A percentile compares a stretch with the other conserved stretches of the same genome.
Conservation (phyloP, 2,797 vertebrate species). For the Phoebastria nigripes region DNA sequence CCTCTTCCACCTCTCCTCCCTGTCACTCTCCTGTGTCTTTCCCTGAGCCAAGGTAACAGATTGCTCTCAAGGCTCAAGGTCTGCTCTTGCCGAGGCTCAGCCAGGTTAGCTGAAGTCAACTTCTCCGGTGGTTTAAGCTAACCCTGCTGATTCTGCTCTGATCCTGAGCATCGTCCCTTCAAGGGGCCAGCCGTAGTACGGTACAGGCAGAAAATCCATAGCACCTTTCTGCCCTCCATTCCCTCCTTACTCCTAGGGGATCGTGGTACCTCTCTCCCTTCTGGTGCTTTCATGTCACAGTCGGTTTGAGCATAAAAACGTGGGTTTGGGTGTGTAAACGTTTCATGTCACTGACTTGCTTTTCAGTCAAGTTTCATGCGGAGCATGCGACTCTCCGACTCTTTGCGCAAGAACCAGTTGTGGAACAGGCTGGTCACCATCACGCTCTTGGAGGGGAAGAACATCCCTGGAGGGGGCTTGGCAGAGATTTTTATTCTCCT, state of each 20-base stretch:
- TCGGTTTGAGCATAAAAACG: accelerated
- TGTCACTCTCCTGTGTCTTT: neutral
- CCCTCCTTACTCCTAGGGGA: neutral
- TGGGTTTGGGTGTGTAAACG: neutral
- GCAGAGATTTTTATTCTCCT: conserved; percentile 89
- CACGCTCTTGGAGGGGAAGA: conserved; percentile 88
- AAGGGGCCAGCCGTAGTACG: accelerated
- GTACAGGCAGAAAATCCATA: neutral
- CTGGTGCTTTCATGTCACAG: neutral
- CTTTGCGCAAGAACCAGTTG: conserved; percentile 82
- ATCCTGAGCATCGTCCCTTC: accelerated
- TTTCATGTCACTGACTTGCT: neutral
- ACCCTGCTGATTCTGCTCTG: neutral
- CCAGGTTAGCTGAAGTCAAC: neutral
- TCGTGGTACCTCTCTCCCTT: neutral
- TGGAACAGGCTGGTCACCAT: conserved; percentile 88
- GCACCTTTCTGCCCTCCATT: neutral
- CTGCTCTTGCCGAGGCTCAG: neutral
- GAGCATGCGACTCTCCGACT: conserved; percentile 69
- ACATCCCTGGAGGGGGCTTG: conserved; percentile 79
- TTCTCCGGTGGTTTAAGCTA: neutral
- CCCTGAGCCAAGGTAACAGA: neutral
- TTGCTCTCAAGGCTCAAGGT: accelerated
- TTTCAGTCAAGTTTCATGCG: conserved; percentile 72
- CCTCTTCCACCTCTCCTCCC: neutral